These are phyloP conservation scores for Notarius quadriscutis DNA, from an alignment of 2,113 vertebrate genomes.

Conservation along the genomic window DNA sequence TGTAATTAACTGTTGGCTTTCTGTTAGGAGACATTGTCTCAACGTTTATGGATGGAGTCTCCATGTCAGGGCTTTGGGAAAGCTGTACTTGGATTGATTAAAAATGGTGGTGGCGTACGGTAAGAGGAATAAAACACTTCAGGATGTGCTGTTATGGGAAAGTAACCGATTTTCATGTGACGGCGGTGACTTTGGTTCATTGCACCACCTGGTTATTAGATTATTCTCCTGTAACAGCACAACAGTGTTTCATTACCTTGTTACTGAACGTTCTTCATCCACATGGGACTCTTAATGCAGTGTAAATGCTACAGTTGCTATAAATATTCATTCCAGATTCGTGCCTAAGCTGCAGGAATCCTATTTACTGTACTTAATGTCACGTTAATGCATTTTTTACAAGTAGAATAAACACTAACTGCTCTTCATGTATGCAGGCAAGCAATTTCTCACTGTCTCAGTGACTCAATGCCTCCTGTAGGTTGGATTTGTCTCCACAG, in stretches of 20 bases:
- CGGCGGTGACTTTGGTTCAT: not conserved
- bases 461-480: conserved; percentile 12
- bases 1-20: not conserved
- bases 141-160: not conserved
- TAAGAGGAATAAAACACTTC: not conserved
- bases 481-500: conserved; percentile 48
- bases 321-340: not conserved
- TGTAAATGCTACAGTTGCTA: not conserved
- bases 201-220: not conserved
- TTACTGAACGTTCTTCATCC: not conserved
- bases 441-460: not conserved
- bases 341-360: not conserved
- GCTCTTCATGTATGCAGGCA: not conserved
- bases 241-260: not conserved
- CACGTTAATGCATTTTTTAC: not conserved
- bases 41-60: not conserved
- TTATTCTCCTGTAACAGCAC: not conserved
- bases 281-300: not conserved
- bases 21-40: not conserved
- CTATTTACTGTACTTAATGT: not conserved
- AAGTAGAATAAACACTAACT: not conserved
- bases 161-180: not conserved
- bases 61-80: not conserved
- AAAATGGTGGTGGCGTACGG: not conserved
- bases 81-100: not conserved